phyloP scores from a whole-genome alignment of 2,888 invertebrate species.

The Tridacna crocea region DNA sequence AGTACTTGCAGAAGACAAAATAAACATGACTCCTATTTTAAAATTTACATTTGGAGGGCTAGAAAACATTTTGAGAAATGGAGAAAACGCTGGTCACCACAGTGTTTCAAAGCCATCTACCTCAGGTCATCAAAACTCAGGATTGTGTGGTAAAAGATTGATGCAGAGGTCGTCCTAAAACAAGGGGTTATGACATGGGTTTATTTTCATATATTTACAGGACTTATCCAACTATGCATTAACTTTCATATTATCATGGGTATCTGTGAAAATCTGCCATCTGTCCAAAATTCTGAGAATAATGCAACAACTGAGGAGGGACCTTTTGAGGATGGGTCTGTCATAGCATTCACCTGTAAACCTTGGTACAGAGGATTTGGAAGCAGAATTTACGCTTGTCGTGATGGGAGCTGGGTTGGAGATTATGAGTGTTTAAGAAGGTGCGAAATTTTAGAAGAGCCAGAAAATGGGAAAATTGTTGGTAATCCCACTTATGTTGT shows the following conservation, averaged over 20 bases:
- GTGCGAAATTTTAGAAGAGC: slow-evolving; percentile 19
- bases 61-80: background rate
- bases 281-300: background rate
- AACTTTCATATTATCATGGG: background rate
- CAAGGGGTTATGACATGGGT: background rate
- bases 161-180: background rate
- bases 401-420: slow-evolving; percentile 13
- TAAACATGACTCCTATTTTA: too few species aligned
- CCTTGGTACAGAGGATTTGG: slow-evolving; percentile 19
- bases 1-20: too few species aligned
- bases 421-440: slow-evolving; percentile 1
- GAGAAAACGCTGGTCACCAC: background rate
- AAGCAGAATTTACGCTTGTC: slow-evolving; percentile 17
- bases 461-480: slow-evolving; percentile 32
- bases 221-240: background rate
- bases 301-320: slow-evolving; percentile 17
- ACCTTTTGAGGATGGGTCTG: slow-evolving; percentile 19
- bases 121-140: background rate
- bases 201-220: background rate
- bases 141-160: background rate
- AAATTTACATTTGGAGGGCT: too few species aligned
- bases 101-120: background rate
- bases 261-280: slow-evolving; percentile 16
- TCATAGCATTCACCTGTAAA: slow-evolving; percentile 27
- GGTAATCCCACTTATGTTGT: slow-evolving; percentile 21